These are phyloP conservation scores for Cheirogaleus major DNA, from an alignment of 2,797 vertebrate genomes.

Conservation along the genomic window DNA sequence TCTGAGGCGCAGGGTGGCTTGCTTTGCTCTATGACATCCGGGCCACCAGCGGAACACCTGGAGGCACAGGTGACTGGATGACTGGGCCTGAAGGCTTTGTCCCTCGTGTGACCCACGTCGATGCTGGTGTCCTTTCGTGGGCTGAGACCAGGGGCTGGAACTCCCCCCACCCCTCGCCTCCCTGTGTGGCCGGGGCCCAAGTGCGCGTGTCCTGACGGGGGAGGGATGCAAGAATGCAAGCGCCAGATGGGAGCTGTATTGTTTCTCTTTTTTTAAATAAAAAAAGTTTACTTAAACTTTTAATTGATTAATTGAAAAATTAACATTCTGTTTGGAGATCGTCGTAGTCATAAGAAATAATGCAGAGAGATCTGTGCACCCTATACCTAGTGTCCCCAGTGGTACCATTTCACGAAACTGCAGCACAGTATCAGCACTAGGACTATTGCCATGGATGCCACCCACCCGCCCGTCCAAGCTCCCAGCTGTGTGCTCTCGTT, in stretches of 20 bases:
- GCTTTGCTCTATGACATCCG: neutral
- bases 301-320: neutral
- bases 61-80: neutral
- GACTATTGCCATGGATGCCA: no score
- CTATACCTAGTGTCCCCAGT: no score
- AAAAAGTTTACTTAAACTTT: neutral
- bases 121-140: neutral
- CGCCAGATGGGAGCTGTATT: neutral
- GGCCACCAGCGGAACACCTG: neutral
- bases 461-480: neutral
- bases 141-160: neutral
- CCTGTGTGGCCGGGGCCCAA: no score
- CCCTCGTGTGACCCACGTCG: accelerated
- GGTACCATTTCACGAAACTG: neutral
- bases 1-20: neutral
- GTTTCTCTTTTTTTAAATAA: neutral
- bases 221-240: neutral
- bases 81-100: neutral
- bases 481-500: neutral
- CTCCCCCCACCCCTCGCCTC: accelerated
- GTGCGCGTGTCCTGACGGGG: neutral
- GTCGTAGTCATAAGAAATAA: neutral
- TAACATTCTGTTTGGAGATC: neutral
- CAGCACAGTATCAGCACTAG: accelerated
- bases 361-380: neutral